Evolutionary conservation across 2,888 invertebrate genomes (phyloP), one percentile per base, ranked within the genome.

Genomic region (Cephonodes hylas): DNA sequence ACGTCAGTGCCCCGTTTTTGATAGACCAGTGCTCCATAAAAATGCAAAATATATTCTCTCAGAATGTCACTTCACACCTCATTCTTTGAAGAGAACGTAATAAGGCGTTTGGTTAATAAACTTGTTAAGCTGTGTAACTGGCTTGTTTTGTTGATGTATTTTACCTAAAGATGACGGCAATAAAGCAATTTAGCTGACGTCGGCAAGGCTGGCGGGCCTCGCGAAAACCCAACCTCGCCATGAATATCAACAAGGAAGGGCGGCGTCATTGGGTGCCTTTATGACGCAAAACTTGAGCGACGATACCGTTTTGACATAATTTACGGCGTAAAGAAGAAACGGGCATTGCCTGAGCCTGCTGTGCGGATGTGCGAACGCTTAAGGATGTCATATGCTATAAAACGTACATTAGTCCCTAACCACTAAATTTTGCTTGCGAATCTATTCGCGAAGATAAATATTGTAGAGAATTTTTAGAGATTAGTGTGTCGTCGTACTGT

Each of bases 101-200:
- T 45, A 60, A 38, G 34, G 13, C 34, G 56, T 42, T 61, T n/a
- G 15, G n/a, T 34, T 57, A 57, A 57, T 38, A 46, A 57, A 61
- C 58, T n/a, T 38, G 61, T 61, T 61, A 58, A 58, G 45, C 31
- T 42, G 57, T 22, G 60, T 34, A 58, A 61, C 45, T 46, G 38
- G 38, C 45, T 58, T 60, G 68, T 68, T 67, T 73, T 76, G 76
- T 76, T 80, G 79, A 79, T 85, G 82, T 53, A 53, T 31, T 85
- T 85, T 85, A 81, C 78, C 75, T 81, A 80, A 81, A 78, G 78
- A 80, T 71, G 71, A 68, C 66, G 68, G 83, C 81, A 82, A 86
- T 87, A 87, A 88, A 89, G 84, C 83, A 86, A 89, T 89, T 88
- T 85, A 81, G 81, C 80, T 82, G 84, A 84, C 82, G 79, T 74